A percentile compares a stretch with the other conserved stretches of the same genome.
phyloP scores from a whole-genome alignment of 92 coral and sea anemone species.

The Epizoanthus fatuus region DNA sequence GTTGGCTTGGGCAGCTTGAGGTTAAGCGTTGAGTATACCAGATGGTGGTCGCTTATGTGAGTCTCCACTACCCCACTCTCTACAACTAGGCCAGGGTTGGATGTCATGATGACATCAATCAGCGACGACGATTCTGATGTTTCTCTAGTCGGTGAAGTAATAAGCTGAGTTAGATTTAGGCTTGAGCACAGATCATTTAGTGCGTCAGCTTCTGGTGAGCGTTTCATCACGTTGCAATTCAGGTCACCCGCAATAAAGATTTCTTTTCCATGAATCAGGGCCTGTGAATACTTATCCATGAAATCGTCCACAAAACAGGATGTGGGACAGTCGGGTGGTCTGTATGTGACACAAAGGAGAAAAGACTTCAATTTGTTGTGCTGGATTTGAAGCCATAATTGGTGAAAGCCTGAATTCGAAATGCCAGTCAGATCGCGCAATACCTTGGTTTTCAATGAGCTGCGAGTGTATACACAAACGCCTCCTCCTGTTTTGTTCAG shows the following conservation, averaged over 20 bases:
- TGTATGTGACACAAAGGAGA: constrained; percentile 55
- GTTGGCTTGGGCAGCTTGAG: constrained; percentile 42
- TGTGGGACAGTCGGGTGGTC: constrained; percentile 30
- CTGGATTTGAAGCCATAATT: constrained; percentile 51
- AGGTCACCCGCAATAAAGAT: constrained; percentile 50
- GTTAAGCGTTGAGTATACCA: constrained; percentile 23
- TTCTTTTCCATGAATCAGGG: constrained; percentile 46
- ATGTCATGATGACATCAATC: constrained; percentile 53
- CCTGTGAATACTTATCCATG: constrained; percentile 50
- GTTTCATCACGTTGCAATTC: constrained; percentile 47
- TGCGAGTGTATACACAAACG: constrained; percentile 34
- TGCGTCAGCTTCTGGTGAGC: constrained; percentile 42
- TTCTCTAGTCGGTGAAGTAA: constrained; percentile 49
- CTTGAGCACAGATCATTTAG: constrained; percentile 50
- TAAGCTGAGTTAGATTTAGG: constrained; percentile 50
- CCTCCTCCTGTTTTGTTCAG: constrained; percentile 28
- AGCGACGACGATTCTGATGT: constrained; percentile 47
- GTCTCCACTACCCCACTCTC: constrained; percentile 58
- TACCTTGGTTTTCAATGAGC: constrained; percentile 34
- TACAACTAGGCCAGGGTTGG: constrained; percentile 31
- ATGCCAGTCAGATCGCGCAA: constrained; percentile 44
- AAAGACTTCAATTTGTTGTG: constrained; percentile 59
- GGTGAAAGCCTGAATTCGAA: constrained; percentile 56
- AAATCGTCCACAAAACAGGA: constrained; percentile 18
- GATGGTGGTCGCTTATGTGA: constrained; percentile 55